Percentiles rank a stretch among this genome's conserved stretches.
phyloP scores from a whole-genome alignment of 1,140 invertebrate genomes.

The Arion vulgaris region DNA sequence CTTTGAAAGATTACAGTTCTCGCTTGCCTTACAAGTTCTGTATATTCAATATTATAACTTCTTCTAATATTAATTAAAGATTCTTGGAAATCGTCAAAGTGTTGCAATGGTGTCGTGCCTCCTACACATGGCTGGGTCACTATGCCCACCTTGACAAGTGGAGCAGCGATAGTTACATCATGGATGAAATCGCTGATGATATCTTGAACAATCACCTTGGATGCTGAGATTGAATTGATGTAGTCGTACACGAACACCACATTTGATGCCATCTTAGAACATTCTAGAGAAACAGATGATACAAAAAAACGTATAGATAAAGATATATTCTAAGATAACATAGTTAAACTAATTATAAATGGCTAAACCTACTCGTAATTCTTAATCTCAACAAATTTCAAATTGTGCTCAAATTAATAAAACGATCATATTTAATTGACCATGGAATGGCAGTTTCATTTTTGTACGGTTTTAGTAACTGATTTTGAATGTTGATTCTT shows the following conservation, averaged over 20 bases:
- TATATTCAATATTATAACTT: background rate
- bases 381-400: no score
- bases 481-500: no score
- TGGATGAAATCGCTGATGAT: background rate
- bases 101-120: background rate
- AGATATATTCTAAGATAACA: no score
- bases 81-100: background rate
- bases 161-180: background rate
- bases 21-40: background rate
- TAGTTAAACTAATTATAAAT: no score
- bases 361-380: no score
- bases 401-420: no score
- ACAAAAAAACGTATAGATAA: no score
- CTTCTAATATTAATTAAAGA: background rate
- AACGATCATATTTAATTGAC: no score
- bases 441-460: no score
- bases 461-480: no score
- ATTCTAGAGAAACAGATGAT: slow-evolving; percentile 17
- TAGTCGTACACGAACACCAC: slow-evolving; percentile 31
- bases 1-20: background rate
- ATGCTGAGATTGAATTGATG: background rate
- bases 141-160: slow-evolving; percentile 5
- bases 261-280: background rate
- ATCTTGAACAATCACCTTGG: slow-evolving; percentile 13
- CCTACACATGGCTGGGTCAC: slow-evolving; percentile 32